phyloP scores from a whole-genome alignment of 2,797 vertebrate species.

The Manis pentadactyla region DNA sequence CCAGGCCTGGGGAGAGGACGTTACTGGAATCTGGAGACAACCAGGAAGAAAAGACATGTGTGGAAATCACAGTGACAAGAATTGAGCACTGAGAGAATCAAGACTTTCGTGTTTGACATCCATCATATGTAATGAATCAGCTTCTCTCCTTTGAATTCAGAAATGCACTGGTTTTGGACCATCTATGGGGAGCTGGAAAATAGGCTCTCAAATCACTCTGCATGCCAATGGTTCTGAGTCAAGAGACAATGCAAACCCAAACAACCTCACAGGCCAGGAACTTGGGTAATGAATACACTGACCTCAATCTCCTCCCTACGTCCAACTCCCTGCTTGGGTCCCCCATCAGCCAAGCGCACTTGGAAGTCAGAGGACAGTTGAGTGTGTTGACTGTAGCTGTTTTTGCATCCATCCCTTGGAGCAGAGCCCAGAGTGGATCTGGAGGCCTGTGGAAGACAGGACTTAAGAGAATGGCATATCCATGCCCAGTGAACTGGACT shows the following conservation, averaged over 20 bases:
- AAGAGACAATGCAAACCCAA: neutral
- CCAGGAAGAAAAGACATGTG: neutral
- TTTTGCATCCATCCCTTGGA: too few species aligned
- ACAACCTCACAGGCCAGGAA: neutral
- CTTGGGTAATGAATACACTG: too few species aligned
- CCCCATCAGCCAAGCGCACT: neutral
- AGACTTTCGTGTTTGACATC: neutral
- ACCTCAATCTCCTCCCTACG: neutral
- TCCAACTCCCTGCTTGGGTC: neutral
- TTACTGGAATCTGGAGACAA: neutral
- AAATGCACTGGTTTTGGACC: rapidly evolving
- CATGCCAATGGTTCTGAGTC: neutral
- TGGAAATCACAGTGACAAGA: neutral
- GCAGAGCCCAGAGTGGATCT: rapidly evolving
- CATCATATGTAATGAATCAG: neutral
- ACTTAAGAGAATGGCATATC: neutral
- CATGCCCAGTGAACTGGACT: rapidly evolving
- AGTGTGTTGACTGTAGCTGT: too few species aligned
- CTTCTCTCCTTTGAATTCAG: neutral
- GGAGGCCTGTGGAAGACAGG: neutral
- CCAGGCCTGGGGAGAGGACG: neutral
- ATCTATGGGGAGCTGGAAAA: neutral
- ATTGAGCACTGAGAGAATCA: neutral
- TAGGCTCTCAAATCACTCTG: neutral
- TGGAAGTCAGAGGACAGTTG: neutral